These are phyloP conservation scores for Parapsyche elsis DNA, from an alignment of 1,140 invertebrate genomes.

Conservation along the genomic window DNA sequence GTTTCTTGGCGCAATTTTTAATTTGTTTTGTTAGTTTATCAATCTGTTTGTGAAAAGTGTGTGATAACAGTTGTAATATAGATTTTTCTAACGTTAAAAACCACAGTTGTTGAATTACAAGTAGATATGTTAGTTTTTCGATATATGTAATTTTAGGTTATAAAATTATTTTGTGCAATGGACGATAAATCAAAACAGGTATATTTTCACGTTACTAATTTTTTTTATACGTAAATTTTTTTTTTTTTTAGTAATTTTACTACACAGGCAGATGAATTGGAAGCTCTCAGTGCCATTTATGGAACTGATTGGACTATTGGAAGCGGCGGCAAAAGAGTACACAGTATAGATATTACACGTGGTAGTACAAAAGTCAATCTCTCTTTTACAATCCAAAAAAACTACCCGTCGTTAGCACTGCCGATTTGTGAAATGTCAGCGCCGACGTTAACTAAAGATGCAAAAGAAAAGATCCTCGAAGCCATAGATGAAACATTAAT, in stretches of 20 bases:
- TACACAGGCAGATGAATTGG: constrained; percentile 76
- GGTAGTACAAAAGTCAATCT: constrained; percentile 66
- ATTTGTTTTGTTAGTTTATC: too few relatives aligned
- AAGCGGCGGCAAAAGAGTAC: constrained; percentile 68
- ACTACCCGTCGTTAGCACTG: constrained; percentile 75
- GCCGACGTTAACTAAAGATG: constrained; percentile 72
- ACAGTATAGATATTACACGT: constrained; percentile 69
- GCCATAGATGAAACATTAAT: constrained; percentile 74
- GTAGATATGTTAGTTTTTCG: too few relatives aligned
- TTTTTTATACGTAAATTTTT: constrained; percentile 6
- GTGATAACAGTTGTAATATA: too few relatives aligned
- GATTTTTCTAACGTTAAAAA: too few relatives aligned
- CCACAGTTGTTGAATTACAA: too few relatives aligned
- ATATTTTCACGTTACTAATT: background rate
- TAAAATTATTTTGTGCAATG: background rate
- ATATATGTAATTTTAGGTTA: constrained; percentile 29
- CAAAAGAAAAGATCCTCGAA: constrained; percentile 69
- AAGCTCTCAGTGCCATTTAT: constrained; percentile 81
- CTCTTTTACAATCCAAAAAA: constrained; percentile 70
- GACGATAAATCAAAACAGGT: constrained; percentile 35
- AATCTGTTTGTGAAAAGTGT: too few relatives aligned
- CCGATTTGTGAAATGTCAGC: constrained; percentile 79
- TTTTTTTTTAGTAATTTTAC: constrained; percentile 21
- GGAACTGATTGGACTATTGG: constrained; percentile 76
- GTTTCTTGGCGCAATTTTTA: too few relatives aligned